A percentile compares a stretch with the other conserved stretches of the same genome.
phyloP scores from a whole-genome alignment of 2,888 invertebrate species.

The Pantelozetes paolii region DNA sequence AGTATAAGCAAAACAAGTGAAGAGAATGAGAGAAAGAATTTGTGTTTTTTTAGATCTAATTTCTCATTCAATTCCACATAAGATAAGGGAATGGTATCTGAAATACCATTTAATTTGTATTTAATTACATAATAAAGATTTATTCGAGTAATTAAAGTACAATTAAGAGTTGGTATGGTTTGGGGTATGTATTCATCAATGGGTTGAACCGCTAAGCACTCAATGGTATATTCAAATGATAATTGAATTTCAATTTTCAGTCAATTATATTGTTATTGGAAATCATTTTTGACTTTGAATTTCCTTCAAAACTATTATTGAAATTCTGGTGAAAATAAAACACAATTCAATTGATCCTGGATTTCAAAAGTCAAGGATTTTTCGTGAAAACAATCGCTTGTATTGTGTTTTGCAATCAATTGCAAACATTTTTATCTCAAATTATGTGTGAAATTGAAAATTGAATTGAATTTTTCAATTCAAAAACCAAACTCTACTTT shows the following conservation, averaged over 20 bases:
- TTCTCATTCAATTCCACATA: not conserved
- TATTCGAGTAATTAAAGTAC: not conserved
- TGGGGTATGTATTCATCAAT: no score
- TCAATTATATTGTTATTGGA: no score
- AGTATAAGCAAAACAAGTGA: not conserved
- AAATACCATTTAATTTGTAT: not conserved
- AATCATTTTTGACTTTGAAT: no score
- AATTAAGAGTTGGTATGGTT: no score
- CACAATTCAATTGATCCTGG: no score
- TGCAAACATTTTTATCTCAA: not conserved
- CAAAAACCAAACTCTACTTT: not conserved
- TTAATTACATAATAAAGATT: conserved; percentile 1
- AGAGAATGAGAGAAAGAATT: not conserved
- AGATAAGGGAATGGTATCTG: not conserved
- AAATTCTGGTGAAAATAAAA: no score
- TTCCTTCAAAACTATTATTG: no score
- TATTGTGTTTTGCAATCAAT: not conserved
- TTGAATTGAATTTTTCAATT: not conserved
- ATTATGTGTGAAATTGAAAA: not conserved
- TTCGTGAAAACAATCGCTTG: no score
- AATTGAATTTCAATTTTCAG: no score
- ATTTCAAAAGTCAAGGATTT: no score
- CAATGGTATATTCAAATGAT: no score
- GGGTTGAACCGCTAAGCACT: no score
- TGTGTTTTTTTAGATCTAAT: not conserved